Percentiles rank a stretch among this genome's conserved stretches.
Evolutionary conservation across 1,140 invertebrate genomes (phyloP).

Genomic region (Manduca sexta): DNA sequence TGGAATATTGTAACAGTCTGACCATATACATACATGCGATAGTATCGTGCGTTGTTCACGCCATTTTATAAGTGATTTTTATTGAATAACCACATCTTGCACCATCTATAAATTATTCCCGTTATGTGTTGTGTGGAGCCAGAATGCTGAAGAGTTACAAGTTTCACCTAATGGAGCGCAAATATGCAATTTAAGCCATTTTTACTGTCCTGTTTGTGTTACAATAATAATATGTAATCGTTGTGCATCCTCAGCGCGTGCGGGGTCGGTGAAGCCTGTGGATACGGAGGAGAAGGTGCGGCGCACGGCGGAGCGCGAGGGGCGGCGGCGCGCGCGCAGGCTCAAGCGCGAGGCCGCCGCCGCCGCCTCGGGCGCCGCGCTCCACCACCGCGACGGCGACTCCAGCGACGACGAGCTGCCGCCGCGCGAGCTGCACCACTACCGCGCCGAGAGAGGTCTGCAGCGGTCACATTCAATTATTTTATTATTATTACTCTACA

Average conservation of each 20-base stretch:
- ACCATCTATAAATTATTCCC: no score
- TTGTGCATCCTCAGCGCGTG: constrained; percentile 21
- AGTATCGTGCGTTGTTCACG: no score
- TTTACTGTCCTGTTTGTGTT: not conserved
- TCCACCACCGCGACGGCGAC: constrained; percentile 91
- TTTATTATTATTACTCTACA: not conserved
- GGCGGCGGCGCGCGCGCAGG: constrained; percentile 85
- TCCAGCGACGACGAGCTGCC: constrained; percentile 98
- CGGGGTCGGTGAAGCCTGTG: constrained; percentile 26
- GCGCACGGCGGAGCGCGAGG: constrained; percentile 88
- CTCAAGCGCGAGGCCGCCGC: constrained; percentile 44
- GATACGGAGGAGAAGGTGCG: constrained; percentile 74
- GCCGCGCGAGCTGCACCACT: constrained; percentile 82
- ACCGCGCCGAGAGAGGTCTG: constrained; percentile 32
- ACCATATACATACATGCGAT: no score
- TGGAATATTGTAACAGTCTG: no score
- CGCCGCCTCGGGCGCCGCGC: constrained; percentile 40
- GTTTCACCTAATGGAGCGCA: no score
- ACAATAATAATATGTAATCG: no score
- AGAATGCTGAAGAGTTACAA: no score
- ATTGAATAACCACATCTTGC: no score
- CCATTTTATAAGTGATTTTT: no score
- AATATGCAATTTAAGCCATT: not conserved
- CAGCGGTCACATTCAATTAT: not conserved
- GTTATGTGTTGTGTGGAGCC: no score